Base-by-base conservation (phyloP, 2,888 invertebrate species). In the Andrena fulva region DNA sequence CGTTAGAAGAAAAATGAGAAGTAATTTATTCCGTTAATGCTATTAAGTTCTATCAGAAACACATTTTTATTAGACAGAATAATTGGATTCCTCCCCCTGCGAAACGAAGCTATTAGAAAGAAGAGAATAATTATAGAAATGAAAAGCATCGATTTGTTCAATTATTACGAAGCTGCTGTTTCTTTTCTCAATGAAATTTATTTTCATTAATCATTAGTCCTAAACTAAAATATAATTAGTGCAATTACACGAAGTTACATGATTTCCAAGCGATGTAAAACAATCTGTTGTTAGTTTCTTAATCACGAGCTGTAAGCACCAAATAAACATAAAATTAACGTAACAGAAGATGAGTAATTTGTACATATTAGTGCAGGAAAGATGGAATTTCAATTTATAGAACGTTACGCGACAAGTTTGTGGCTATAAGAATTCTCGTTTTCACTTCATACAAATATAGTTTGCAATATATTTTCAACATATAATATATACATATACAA, bases 401-500 rank as follows among this genome's bases (percentile, higher is more conserved):
- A 56, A 82, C 33, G 48, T 54, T 52, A 59, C 29, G 70, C 54
- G 54, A 72, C 33, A 54, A 29, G 50, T 50, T 70, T 69, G 50
- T 74, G 54, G 54, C 31, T 66, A 74, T 27, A 66, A 48, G 35
- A 33, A 54, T 70, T 33, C 60, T 66, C 74, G 64, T 62, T 67
- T 74, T 54, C 64, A 73, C 62, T 77, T 82, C 68, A 85, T 86
- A 80, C 67, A 86, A 85, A 86, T 87, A 85, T 87, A 85, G 68
- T 85, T 85, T 70, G 75, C 60, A 78, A 84, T 86, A 42, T 82
- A 82, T 79, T 78, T 82, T 82, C 70, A 77, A 78, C 80, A 80
- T 78, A 77, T 69, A 76, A 35, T 87, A 80, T 87, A 63, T 87
- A 85, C 73, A 84, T 84, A 78, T 87, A 87, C 42, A 77, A 77